A percentile compares a stretch with the other conserved stretches of the same genome.
phyloP scores from a whole-genome alignment of 2,797 vertebrate species.

The Mus spretus region DNA sequence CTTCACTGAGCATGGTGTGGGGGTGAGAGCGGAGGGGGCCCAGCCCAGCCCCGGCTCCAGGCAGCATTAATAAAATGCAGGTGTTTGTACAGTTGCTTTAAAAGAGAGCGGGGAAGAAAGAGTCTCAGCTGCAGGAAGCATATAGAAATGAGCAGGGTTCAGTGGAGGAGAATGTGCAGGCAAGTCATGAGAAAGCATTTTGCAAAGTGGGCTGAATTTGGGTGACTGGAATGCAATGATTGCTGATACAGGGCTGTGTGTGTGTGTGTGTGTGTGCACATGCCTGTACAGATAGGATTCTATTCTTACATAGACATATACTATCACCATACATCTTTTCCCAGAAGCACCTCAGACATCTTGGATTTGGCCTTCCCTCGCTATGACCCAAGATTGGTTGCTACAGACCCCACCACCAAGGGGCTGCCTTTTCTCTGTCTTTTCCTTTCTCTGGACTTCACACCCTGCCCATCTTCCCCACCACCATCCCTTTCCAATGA shows the following conservation, averaged over 20 bases:
- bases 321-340: constrained; percentile 7
- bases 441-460: constrained; percentile 31
- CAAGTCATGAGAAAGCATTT: constrained; percentile 85
- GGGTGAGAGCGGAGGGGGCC: constrained; percentile 6
- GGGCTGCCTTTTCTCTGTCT: constrained; percentile 42
- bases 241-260: constrained; percentile 69
- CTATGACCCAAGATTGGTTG: constrained; percentile 72
- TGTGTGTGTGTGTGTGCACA: background rate
- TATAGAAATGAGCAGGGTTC: constrained; percentile 80
- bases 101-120: constrained; percentile 67
- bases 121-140: constrained; percentile 49
- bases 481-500: background rate
- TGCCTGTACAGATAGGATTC: background rate
- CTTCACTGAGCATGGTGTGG: constrained; percentile 78
- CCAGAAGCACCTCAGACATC: constrained; percentile 27
- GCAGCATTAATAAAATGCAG: constrained; percentile 89
- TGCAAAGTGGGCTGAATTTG: constrained; percentile 78
- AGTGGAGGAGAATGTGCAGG: constrained; percentile 74
- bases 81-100: constrained; percentile 87
- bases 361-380: constrained; percentile 55
- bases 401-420: background rate
- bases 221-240: constrained; percentile 77
- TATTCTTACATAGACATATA: background rate
- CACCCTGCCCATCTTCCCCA: background rate
- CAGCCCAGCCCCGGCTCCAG: constrained; percentile 66